phyloP scores from a whole-genome alignment of 2,797 vertebrate species.

The Catamblyrhynchus diadema region DNA sequence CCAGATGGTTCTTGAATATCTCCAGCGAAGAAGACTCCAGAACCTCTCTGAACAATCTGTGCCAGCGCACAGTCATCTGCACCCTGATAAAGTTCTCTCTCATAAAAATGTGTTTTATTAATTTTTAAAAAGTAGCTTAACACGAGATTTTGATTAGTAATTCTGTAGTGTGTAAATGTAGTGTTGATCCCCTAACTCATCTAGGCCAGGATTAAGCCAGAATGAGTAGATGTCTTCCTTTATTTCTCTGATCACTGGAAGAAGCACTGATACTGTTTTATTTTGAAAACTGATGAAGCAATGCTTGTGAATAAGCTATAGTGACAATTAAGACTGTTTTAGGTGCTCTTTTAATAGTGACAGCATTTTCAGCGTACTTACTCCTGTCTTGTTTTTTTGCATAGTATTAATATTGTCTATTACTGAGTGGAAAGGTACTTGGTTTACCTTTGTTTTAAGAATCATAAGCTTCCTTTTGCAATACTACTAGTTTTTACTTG shows the following conservation, averaged over 20 bases:
- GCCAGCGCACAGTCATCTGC: fast-evolving
- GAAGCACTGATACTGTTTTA: background rate
- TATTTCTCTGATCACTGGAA: background rate
- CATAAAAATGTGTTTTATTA: background rate
- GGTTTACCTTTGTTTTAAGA: background rate
- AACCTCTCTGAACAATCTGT: background rate
- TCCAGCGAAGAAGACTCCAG: background rate
- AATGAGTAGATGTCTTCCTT: background rate
- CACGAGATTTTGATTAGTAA: background rate
- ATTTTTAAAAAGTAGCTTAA: background rate
- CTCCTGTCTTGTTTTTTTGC: background rate
- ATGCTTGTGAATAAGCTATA: background rate
- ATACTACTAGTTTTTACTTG: background rate
- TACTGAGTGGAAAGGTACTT: background rate
- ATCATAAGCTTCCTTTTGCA: background rate
- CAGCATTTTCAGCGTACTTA: background rate
- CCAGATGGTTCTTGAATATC: background rate
- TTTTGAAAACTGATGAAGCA: background rate
- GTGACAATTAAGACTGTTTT: background rate
- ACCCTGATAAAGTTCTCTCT: background rate
- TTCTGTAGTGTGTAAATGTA: background rate
- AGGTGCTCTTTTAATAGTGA: background rate
- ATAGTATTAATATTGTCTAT: background rate
- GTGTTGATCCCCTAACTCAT: background rate
- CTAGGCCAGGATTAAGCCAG: background rate